These are phyloP conservation scores for Drosophila neonasuta DNA, from an alignment of 2,888 invertebrate species.

Conservation along the genomic window DNA sequence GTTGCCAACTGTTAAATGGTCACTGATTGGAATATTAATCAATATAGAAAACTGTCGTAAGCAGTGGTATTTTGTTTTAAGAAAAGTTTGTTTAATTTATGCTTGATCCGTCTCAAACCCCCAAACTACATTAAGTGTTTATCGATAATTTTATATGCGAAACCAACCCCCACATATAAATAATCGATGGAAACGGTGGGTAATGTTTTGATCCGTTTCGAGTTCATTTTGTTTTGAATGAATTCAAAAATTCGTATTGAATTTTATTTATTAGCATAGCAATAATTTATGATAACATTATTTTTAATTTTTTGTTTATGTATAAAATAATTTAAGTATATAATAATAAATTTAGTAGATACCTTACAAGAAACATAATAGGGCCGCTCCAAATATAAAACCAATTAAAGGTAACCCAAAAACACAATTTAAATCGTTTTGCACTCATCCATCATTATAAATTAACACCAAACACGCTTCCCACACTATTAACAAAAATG, in stretches of 20 bases:
- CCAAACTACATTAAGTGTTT: constrained; percentile 5
- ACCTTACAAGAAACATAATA: background rate
- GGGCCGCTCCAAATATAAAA: background rate
- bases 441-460: background rate
- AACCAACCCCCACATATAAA: background rate
- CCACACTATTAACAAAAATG: background rate
- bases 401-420: background rate
- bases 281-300: background rate
- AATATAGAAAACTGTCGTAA: too few relatives aligned
- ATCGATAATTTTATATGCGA: constrained; percentile 12
- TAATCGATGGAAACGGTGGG: constrained; percentile 1
- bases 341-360: background rate
- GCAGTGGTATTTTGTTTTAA: background rate
- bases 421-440: background rate
- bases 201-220: background rate
- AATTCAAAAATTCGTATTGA: background rate
- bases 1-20: background rate
- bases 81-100: constrained; percentile 6
- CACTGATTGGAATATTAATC: background rate
- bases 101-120: background rate
- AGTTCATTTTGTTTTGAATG: background rate
- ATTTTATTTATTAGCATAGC: background rate
- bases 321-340: background rate
- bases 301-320: too few relatives aligned
- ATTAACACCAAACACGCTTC: background rate